Percentiles rank a stretch among this genome's conserved stretches.
phyloP scores from a whole-genome alignment of 1,140 invertebrate genomes.

The Tetragnatha versicolor region DNA sequence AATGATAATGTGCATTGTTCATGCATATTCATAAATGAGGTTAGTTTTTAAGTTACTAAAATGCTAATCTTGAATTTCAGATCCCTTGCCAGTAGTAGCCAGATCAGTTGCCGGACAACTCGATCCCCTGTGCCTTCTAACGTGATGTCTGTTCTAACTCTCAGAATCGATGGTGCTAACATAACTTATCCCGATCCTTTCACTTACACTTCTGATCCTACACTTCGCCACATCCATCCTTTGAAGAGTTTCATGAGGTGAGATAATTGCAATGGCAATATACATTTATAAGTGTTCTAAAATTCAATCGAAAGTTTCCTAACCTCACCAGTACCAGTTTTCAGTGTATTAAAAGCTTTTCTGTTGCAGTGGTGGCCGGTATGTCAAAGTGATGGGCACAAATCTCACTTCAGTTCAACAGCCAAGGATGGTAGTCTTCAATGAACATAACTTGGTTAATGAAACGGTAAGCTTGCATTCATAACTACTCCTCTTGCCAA shows the following conservation, averaged over 20 bases:
- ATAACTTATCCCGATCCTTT: constrained; percentile 77
- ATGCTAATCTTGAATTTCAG: constrained; percentile 52
- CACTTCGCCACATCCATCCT: constrained; percentile 69
- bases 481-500: too few relatives aligned
- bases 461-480: constrained; percentile 72
- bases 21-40: background rate
- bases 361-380: constrained; percentile 83
- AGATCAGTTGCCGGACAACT: constrained; percentile 86
- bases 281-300: background rate
- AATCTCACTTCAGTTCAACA: constrained; percentile 90
- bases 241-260: constrained; percentile 62
- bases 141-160: constrained; percentile 68
- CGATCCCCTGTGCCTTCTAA: constrained; percentile 67
- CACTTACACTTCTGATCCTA: constrained; percentile 91
- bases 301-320: background rate
- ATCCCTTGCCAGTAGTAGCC: constrained; percentile 77
- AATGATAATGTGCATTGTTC: background rate
- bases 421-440: constrained; percentile 84
- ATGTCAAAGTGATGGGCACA: constrained; percentile 90
- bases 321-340: background rate
- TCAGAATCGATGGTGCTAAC: constrained; percentile 85
- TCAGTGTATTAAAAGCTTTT: background rate
- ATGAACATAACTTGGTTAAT: constrained; percentile 72
- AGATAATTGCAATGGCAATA: background rate
- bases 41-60: background rate